A percentile compares a stretch with the other conserved stretches of the same genome.
These are phyloP conservation scores for Leucophora obtusa DNA, from an alignment of 2,888 invertebrate species.

Conservation along the genomic window DNA sequence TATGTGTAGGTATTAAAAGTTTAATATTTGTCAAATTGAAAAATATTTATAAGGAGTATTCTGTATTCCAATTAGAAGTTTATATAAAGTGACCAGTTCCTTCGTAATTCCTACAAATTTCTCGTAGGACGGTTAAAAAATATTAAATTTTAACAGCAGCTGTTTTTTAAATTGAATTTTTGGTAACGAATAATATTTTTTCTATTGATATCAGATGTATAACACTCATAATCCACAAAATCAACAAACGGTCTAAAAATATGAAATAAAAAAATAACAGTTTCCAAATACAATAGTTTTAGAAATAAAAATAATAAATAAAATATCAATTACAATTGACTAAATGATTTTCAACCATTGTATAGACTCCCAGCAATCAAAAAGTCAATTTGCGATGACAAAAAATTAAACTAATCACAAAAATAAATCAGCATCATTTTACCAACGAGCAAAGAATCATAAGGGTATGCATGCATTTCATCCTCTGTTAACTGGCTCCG, in stretches of 20 bases:
- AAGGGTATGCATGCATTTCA: no score
- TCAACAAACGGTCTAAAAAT: conserved; percentile 45
- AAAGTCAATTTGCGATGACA: conserved; percentile 26
- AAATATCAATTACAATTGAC: conserved; percentile 64
- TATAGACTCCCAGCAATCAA: not conserved
- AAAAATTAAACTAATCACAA: conserved; percentile 30
- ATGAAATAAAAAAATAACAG: conserved; percentile 9
- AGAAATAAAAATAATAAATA: conserved; percentile 52
- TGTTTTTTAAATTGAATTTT: conserved; percentile 9
- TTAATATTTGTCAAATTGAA: no score
- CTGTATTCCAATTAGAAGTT: no score
- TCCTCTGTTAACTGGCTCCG: no score
- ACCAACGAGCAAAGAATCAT: no score
- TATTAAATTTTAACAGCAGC: not conserved
- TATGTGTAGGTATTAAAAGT: no score
- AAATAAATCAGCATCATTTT: conserved; percentile 57
- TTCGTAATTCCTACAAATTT: no score
- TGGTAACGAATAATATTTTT: not conserved
- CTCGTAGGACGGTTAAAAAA: not conserved
- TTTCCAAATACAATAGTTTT: conserved; percentile 27
- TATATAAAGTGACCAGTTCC: no score
- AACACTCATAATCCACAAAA: conserved; percentile 61
- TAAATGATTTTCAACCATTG: conserved; percentile 54
- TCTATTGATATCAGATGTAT: conserved; percentile 4
- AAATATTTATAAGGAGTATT: no score